Evolutionary conservation across 1,140 invertebrate species (phyloP).

Genomic region (Habropoda laboriosa): DNA sequence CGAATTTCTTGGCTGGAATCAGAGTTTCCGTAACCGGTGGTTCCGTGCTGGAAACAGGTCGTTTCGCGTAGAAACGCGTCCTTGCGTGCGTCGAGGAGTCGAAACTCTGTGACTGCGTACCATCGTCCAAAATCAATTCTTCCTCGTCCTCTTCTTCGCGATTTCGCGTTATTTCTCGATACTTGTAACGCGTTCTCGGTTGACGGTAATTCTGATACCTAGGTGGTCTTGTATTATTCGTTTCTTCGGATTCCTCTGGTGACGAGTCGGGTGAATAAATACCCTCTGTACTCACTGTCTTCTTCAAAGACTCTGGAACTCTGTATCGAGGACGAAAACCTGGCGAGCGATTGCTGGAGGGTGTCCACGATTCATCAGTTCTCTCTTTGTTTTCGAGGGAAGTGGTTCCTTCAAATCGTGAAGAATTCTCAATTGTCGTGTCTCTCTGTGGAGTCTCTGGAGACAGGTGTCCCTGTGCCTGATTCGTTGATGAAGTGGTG

Average conservation of each 20-base stretch:
- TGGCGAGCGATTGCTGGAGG: conserved; percentile 19
- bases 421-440: not conserved
- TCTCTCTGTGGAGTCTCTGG: not conserved
- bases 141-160: conserved; percentile 9
- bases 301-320: conserved; percentile 20
- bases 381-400: not conserved
- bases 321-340: conserved; percentile 48
- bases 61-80: conserved; percentile 70
- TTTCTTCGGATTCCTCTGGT: conserved; percentile 54
- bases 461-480: not conserved
- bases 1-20: conserved; percentile 78
- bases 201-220: conserved; percentile 60
- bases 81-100: conserved; percentile 62
- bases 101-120: conserved; percentile 33
- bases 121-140: conserved; percentile 6
- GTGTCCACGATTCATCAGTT: not conserved
- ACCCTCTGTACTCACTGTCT: not conserved
- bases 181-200: conserved; percentile 63
- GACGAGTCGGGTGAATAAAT: conserved; percentile 29
- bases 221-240: conserved; percentile 1
- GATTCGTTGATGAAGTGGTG: conserved; percentile 11
- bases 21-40: conserved; percentile 74
- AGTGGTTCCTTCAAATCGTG: not conserved
- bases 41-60: conserved; percentile 68
- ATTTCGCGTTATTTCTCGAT: conserved; percentile 11